Evolutionary conservation across 2,113 vertebrate species (phyloP).

Genomic region (Mellivora capensis): DNA sequence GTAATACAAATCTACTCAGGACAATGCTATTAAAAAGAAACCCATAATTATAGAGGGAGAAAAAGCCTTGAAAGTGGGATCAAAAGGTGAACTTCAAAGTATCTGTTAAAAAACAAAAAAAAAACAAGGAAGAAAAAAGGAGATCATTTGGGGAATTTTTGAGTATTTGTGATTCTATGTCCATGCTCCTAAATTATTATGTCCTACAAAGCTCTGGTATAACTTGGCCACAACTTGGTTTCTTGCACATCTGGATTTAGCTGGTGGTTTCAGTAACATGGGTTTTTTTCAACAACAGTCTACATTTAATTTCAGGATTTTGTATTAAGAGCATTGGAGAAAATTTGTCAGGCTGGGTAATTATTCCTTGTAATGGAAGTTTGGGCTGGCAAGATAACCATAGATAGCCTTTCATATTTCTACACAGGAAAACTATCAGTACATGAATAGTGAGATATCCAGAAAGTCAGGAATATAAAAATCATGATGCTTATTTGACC

Average conservation of each 20-base stretch:
- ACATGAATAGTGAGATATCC: background rate
- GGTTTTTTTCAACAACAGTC: background rate
- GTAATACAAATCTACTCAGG: background rate
- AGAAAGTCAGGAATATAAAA: background rate
- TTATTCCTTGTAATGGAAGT: background rate
- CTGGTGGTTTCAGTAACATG: background rate
- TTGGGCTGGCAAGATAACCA: background rate
- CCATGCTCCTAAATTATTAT: background rate
- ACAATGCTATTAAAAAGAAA: background rate
- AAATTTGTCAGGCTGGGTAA: background rate
- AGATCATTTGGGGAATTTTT: background rate
- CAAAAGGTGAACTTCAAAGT: background rate
- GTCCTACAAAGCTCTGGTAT: background rate
- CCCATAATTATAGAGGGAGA: background rate
- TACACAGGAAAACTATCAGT: background rate
- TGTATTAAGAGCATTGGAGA: background rate
- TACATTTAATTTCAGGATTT: background rate
- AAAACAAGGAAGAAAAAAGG: background rate
- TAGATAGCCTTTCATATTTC: background rate
- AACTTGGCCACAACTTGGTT: background rate
- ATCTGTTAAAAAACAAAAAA: background rate
- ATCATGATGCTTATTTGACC: background rate
- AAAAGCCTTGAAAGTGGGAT: background rate
- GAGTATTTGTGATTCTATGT: background rate
- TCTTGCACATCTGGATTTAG: conserved; percentile 23